Evolutionary conservation across 2,113 vertebrate species (phyloP).

Genomic region (Dinomys branickii): DNA sequence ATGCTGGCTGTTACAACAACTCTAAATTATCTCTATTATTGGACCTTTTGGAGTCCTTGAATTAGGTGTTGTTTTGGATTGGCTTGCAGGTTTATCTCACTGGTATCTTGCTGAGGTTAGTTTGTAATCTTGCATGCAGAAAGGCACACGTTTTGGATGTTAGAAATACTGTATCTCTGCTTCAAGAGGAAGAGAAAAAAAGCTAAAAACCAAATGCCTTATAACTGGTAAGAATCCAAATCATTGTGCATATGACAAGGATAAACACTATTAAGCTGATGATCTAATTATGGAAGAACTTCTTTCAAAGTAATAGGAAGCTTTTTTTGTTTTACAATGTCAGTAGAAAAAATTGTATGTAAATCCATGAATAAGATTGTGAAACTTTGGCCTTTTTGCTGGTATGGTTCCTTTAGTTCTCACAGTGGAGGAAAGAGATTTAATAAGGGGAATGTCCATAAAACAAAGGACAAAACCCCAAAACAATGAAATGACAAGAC

Average conservation of each 20-base stretch:
- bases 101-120: constrained; percentile 32
- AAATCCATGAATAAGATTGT: constrained; percentile 9
- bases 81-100: neutral
- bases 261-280: neutral
- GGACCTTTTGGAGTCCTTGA: neutral
- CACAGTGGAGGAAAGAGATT: neutral
- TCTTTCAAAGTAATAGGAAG: neutral
- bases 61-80: neutral
- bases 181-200: neutral
- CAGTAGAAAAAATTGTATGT: neutral
- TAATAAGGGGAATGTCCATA: neutral
- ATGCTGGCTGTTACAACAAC: neutral
- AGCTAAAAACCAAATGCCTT: neutral
- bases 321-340: neutral
- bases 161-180: neutral
- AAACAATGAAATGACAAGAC: neutral
- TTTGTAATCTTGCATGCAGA: neutral
- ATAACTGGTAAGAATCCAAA: neutral
- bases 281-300: neutral
- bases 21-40: neutral
- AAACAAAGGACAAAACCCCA: neutral
- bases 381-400: neutral
- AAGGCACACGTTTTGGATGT: neutral
- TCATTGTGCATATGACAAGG: neutral
- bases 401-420: constrained; percentile 21